Base-by-base conservation (phyloP, 2,113 vertebrate species). In the Hypanus sabinus region DNA sequence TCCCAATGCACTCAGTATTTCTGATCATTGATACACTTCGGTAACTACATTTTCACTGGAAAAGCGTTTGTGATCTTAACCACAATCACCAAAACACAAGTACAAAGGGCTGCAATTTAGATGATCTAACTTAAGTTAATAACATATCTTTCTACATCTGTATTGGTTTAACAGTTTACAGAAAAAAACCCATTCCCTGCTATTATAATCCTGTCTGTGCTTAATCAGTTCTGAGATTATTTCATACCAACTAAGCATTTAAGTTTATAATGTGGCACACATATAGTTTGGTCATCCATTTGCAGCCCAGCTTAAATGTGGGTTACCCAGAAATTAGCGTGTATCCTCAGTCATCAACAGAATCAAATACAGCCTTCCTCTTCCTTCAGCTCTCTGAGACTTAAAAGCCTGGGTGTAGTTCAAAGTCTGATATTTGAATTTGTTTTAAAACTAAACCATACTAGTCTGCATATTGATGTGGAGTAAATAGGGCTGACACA, bases 401-500 rank as follows among this genome's bases (percentile, higher is more conserved):
- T 70, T 93, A 33, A 30, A 93, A 73, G 24, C 91, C 46, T 24
- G 65, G 33, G 91, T 93, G 68, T 75, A 46, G 68, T 73, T 93
- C 38, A 93, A 73, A 93, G 36, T 93, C 91, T 75, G 70, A 18
- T 36, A 30, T 93, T 46, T 93, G 68, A 33, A 75, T 93, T 93
- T 38, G 14, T 20, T 1, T 1, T 75, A 46, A 55, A 80, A 94
- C 96, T 97, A 99, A 95, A 98, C 96, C 95, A 97, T 96, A 94
- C 97, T 95, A 70, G 97, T 98, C 95, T 97, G 98, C 94, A 97
- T 94, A 95, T 97, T 96, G 95, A 98, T 96, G 95, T 98, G 97
- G 94, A 97, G 95, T 75, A 98, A 96, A 95, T 98, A 99, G 2
- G 97, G 97, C 94, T 97, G 97, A 94, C 97, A 98, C 85, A 98